A percentile compares a stretch with the other conserved stretches of the same genome.
phyloP scores from a whole-genome alignment of 2,113 vertebrate species.

The Prinia subflava region DNA sequence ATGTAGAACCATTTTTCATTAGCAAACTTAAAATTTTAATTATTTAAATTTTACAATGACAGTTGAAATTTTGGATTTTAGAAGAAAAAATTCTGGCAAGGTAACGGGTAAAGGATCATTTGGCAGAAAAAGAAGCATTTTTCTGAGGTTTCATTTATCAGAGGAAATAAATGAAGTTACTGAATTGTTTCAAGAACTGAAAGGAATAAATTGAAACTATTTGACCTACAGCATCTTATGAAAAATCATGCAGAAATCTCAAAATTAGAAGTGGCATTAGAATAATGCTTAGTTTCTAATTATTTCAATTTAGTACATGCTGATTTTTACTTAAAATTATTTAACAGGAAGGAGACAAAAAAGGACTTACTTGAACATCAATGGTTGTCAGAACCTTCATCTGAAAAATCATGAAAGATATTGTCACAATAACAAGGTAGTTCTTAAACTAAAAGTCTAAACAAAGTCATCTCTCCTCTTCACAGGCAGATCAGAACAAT shows the following conservation, averaged over 20 bases:
- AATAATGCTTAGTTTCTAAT: background rate
- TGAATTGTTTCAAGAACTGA: background rate
- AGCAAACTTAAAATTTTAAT: background rate
- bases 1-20: background rate
- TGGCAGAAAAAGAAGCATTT: background rate
- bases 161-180: background rate
- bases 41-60: background rate
- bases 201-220: background rate
- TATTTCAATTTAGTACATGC: background rate
- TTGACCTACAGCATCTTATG: background rate
- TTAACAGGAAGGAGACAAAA: background rate
- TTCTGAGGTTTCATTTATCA: background rate
- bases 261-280: background rate
- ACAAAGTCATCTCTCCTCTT: background rate
- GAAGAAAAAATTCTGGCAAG: background rate
- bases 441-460: background rate
- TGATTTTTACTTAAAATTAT: background rate
- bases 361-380: constrained; percentile 60
- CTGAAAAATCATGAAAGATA: constrained; percentile 31
- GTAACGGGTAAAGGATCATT: background rate
- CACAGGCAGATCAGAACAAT: background rate
- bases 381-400: constrained; percentile 64
- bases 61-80: background rate
- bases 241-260: background rate
- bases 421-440: background rate